A percentile compares a stretch with the other conserved stretches of the same genome.
Evolutionary conservation across 2,888 invertebrate species (phyloP).

Genomic region (Xylophagus ater): DNA sequence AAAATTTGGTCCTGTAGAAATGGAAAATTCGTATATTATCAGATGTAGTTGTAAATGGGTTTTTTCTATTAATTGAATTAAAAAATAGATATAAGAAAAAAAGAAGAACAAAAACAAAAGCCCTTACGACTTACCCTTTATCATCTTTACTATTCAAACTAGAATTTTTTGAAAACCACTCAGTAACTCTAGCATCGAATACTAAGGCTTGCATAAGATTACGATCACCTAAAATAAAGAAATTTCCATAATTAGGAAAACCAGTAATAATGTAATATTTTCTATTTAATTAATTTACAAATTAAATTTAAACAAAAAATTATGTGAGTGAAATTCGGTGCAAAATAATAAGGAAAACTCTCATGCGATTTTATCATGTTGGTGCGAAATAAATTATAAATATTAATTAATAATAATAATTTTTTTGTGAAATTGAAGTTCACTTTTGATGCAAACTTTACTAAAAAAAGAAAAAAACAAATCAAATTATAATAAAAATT

Average conservation of each 20-base stretch:
- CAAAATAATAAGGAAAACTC: too few relatives aligned
- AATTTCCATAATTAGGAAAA: conserved; percentile 5
- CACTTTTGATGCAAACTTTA: too few relatives aligned
- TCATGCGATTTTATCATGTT: too few relatives aligned
- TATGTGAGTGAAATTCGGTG: conserved; percentile 1
- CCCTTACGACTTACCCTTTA: conserved; percentile 49
- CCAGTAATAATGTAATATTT: conserved; percentile 4
- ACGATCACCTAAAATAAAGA: conserved; percentile 57
- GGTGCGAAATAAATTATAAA: too few relatives aligned
- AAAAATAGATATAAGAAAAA: conserved; percentile 3
- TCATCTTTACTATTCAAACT: conserved; percentile 62
- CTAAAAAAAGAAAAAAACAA: too few relatives aligned
- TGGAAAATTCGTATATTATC: too few relatives aligned
- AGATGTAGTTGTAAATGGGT: too few relatives aligned
- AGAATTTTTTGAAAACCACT: conserved; percentile 72
- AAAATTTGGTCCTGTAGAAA: too few relatives aligned
- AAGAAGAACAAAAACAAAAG: neutral
- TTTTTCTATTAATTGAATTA: neutral
- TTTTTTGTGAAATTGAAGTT: too few relatives aligned
- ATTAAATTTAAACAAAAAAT: neutral
- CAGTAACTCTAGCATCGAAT: conserved; percentile 78
- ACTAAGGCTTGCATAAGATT: conserved; percentile 74
- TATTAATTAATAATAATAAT: too few relatives aligned
- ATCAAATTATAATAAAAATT: too few relatives aligned
- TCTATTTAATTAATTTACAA: conserved; percentile 9